Conservation (phyloP, 35 echinoderm and acorn worm species). For the Apostichopus parvimensis region DNA sequence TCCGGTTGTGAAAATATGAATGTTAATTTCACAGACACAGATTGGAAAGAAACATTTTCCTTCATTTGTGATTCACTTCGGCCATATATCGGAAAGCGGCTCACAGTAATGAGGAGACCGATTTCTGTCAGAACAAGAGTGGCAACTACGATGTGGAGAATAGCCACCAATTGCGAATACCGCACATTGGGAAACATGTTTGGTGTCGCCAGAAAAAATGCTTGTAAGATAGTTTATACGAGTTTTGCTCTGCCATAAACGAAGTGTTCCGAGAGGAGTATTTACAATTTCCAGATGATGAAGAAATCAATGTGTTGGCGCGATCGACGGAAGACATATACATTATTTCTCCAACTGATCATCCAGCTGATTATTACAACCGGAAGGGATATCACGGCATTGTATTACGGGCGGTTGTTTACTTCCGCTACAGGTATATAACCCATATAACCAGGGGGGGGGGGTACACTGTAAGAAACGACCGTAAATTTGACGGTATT, state of each 20-base stretch:
- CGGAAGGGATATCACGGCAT: conserved; percentile 70
- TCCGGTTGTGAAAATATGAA: neutral
- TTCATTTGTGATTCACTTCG: conserved; percentile 41
- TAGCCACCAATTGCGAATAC: conserved; percentile 59
- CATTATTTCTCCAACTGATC: conserved; percentile 56
- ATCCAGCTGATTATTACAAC: conserved; percentile 68
- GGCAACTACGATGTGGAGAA: conserved; percentile 60
- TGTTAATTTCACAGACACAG: conserved; percentile 10
- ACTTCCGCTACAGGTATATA: conserved; percentile 54
- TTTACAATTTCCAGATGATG: neutral
- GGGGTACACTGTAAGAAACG: too few species aligned
- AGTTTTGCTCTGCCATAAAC: neutral
- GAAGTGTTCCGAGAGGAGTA: neutral
- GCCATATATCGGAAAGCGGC: conserved; percentile 11
- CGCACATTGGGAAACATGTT: conserved; percentile 62
- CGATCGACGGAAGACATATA: conserved; percentile 76
- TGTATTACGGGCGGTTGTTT: conserved; percentile 63
- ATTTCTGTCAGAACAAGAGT: conserved; percentile 12
- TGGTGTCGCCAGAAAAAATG: conserved; percentile 64
- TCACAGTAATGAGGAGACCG: neutral
- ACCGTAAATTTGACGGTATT: too few species aligned
- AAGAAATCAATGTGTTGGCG: conserved; percentile 35
- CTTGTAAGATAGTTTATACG: conserved; percentile 38
- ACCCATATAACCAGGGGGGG: too few species aligned
- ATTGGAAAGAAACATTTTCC: conserved; percentile 56